A percentile compares a stretch with the other conserved stretches of the same genome.
Evolutionary conservation across 2,797 vertebrate genomes (phyloP).

Genomic region (Mormyrus proboscirostris): DNA sequence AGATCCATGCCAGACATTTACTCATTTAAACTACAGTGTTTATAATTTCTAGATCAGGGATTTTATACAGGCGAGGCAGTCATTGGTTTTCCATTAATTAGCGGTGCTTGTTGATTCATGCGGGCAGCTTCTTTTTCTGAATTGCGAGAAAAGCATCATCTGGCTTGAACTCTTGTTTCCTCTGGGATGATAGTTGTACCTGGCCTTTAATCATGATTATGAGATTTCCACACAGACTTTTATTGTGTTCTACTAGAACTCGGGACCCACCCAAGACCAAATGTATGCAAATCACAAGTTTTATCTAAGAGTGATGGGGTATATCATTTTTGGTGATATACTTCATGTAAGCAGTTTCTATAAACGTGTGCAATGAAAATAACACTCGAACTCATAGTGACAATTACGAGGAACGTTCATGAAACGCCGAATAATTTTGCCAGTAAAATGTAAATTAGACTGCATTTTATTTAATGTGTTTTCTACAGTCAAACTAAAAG

Average conservation of each 20-base stretch:
- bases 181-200: neutral
- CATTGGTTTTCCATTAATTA: neutral
- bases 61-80: neutral
- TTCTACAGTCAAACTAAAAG: neutral
- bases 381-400: neutral
- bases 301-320: neutral
- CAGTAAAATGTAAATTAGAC: neutral
- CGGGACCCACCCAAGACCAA: neutral
- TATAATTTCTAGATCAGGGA: constrained; percentile 16
- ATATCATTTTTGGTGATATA: neutral
- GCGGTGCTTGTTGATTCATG: neutral
- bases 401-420: neutral
- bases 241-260: neutral
- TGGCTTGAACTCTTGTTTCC: neutral
- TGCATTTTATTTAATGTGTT: neutral
- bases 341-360: neutral
- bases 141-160: neutral
- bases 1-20: constrained; percentile 32
- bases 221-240: neutral
- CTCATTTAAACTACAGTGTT: constrained; percentile 23
- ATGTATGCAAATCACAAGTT: neutral
- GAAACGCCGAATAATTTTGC: neutral
- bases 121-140: neutral
- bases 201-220: neutral
- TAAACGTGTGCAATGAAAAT: neutral